Evolutionary conservation across 2,797 vertebrate genomes (phyloP), one percentile per base, ranked within the genome.

Genomic region (Mionectes olivaceus): DNA sequence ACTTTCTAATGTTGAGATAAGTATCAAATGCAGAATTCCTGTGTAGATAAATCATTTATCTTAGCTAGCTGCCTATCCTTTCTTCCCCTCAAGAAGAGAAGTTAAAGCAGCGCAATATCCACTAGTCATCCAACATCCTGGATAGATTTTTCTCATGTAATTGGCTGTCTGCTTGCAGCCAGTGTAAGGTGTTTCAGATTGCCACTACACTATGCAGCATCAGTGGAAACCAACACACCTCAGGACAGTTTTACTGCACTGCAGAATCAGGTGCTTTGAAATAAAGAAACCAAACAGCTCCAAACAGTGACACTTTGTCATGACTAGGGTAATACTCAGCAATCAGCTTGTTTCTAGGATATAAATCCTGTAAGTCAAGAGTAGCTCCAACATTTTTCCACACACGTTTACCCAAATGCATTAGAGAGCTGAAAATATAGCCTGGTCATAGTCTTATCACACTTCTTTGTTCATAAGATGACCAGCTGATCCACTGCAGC

Each of bases 171-270:
- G 9, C 33, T 39, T 65, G 35, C 39, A 86, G 89, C 49, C 53
- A 19, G 63, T 11, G 3, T 17, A 47, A 43, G 14, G 59, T 50
- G 23, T 73, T 76, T 76, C 78, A 73, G 67, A 47, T 67, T 63
- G 67, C 83, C 88, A 83, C 74, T 64, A 52, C 81, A 79, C 90
- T 90, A 41, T 84, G 86, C 93, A 90, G 81, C 90, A 64, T 50
- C 56, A 60, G 93, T 83, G 80, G 83, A 90, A 90, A 84, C 76
- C 88, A 89, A 73, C 77, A 91, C 63, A 81, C 91, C 94, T 97
- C 96, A 97, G 96, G 96, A 95, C 71, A 80, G 71, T 94, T 95
- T 47, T 93, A 91, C 77, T 92, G 85, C 47, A 75, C 83, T 94
- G 56, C 73, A 96, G 87, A 95, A 87, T 52, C 70, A 93, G 90